Conservation (phyloP, 2,113 vertebrate species). For the Pseudopodoces humilis region DNA sequence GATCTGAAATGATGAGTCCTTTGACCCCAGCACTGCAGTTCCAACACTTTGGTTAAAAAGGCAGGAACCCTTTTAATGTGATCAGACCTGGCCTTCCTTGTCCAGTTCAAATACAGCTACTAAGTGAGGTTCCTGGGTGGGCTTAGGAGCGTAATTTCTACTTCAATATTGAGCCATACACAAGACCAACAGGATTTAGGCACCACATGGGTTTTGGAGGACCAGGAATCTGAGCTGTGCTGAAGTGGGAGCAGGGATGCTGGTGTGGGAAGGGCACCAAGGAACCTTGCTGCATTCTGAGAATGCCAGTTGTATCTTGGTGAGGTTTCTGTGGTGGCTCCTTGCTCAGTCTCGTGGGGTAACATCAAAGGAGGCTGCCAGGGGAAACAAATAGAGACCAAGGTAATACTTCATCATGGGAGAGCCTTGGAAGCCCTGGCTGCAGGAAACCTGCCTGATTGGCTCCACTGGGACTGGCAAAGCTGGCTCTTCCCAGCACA, state of each 20-base stretch:
- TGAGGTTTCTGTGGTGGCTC: constrained; percentile 13
- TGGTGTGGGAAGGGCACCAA: background rate
- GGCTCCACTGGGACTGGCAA: background rate
- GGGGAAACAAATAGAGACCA: background rate
- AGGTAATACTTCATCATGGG: background rate
- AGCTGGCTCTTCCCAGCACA: background rate
- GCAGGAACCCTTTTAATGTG: background rate
- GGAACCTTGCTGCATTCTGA: background rate
- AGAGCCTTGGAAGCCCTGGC: background rate
- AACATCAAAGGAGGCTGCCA: constrained; percentile 1
- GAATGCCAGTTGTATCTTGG: background rate
- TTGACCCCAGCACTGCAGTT: rapidly evolving
- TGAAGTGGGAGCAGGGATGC: background rate
- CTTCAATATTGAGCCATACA: background rate
- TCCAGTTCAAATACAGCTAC: background rate
- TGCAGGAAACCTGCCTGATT: background rate
- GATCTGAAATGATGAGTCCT: background rate
- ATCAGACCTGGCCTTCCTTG: background rate
- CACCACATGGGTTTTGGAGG: background rate
- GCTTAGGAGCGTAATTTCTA: background rate
- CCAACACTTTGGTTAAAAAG: background rate
- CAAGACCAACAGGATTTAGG: background rate
- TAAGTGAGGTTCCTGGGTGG: background rate
- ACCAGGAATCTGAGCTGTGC: background rate
- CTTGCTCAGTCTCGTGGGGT: background rate